Base-by-base conservation (phyloP, 2,797 vertebrate species). In the Mallotus villosus region DNA sequence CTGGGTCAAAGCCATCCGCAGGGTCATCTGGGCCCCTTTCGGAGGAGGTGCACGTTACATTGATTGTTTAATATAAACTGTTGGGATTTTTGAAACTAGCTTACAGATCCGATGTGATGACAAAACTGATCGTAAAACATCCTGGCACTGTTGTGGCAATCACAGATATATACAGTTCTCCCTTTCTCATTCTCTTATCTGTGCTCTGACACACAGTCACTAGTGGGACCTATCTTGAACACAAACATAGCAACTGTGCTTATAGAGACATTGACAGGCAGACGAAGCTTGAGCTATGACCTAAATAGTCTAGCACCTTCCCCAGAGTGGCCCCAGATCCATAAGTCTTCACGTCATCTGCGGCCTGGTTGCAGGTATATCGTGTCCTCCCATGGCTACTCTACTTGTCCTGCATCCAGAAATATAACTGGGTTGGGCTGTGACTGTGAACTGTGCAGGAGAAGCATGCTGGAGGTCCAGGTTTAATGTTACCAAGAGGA, bases 1-100 rank as follows among this genome's bases (percentile, higher is more conserved):
- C 86, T 98, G 97, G 96, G 96, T 98, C 83, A 96, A 96, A 90
- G 96, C 95, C 85, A 97, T 98, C 87, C 93, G 94, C 29, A 88
- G 95, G 74, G 96, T 96, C 92, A 97, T 97, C 90, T 97, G 96
- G 96, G 95, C 95, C 70, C 96, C 96, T 0, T 95, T 96, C 76
- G 96, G 96, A 89, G 93, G 96, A 96, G 96, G 96, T 97, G 95
- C 90, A 21, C 14, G 19, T 12, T 17, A 12, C 2, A 34, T 46
- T 65, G 8, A 24, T 22, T 21, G 51, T 60, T 21, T 24, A 1
- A 22, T n/a, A 19, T 51, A 2, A 17, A 51, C 29, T 16, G 17
- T n/a, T 57, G 4, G 53, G 7, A 0, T 19, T 19, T 57, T 57
- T 9, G n/a, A 57, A 57, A 19, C n/a, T 21, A 57, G 5, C 11